phyloP scores from a whole-genome alignment of 2,888 invertebrate genomes.

The Papilio protenor region DNA sequence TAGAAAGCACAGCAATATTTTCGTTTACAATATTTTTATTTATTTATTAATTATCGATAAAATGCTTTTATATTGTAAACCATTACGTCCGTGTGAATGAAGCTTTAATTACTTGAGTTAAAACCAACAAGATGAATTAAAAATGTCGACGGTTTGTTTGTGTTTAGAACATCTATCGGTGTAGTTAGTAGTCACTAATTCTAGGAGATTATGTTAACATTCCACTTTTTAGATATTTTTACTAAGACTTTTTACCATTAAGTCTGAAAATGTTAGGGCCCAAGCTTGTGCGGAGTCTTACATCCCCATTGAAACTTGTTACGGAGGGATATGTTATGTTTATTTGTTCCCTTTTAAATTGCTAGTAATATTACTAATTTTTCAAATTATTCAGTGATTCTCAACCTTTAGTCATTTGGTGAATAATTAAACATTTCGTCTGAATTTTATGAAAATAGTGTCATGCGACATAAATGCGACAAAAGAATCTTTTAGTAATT shows the following conservation, averaged over 20 bases:
- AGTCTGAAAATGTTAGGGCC: conserved; percentile 52
- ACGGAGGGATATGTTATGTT: conserved; percentile 28
- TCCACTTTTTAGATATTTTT: conserved; percentile 55
- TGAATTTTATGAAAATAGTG: neutral
- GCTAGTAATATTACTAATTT: neutral
- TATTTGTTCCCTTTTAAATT: conserved; percentile 7
- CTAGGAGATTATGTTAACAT: conserved; percentile 64
- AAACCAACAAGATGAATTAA: neutral
- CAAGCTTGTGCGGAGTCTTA: conserved; percentile 35
- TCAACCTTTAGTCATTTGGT: neutral
- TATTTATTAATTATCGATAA: neutral
- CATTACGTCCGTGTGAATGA: conserved; percentile 4
- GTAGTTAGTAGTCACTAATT: conserved; percentile 45
- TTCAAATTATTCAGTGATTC: neutral
- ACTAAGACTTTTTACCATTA: conserved; percentile 50
- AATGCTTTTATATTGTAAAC: neutral
- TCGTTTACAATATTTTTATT: neutral
- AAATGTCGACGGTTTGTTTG: conserved; percentile 4
- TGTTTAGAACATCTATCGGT: conserved; percentile 17
- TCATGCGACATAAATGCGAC: neutral
- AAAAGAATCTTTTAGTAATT: neutral
- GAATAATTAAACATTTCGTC: neutral
- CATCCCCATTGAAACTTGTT: conserved; percentile 7
- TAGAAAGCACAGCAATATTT: neutral
- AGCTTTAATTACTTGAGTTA: conserved; percentile 4